Conservation (phyloP, 2,113 vertebrate genomes). For the Boleophthalmus pectinirostris region DNA sequence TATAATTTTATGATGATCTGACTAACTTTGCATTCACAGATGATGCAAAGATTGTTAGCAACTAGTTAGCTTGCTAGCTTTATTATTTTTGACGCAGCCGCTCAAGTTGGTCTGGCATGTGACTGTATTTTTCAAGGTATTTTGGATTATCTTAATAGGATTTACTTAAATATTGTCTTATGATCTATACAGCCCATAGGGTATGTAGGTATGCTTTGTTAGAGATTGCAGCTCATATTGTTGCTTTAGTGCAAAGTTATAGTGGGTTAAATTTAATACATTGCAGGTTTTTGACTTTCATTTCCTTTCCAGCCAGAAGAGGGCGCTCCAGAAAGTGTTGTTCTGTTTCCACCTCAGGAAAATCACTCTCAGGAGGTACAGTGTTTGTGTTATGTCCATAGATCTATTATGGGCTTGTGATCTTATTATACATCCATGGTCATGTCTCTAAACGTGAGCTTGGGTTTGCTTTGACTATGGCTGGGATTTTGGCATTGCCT, state of each 20-base stretch:
- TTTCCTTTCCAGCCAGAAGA: slow-evolving; percentile 76
- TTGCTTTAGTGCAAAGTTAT: not conserved
- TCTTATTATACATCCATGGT: not conserved
- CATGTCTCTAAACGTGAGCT: not conserved
- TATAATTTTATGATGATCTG: not conserved
- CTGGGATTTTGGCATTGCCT: not conserved
- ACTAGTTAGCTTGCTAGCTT: not conserved
- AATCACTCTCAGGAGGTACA: slow-evolving; percentile 55
- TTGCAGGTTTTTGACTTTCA: not conserved
- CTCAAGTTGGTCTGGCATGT: not conserved
- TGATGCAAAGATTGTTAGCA: not conserved
- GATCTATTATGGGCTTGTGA: too few relatives aligned
- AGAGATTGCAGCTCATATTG: not conserved
- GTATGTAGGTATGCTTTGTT: not conserved
- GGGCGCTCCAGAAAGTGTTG: slow-evolving; percentile 67
- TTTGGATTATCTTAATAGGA: slow-evolving; percentile 67
- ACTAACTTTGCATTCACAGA: not conserved
- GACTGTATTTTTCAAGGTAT: slow-evolving; percentile 43
- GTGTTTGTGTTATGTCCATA: not conserved
- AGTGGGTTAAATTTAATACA: not conserved
- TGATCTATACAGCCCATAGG: slow-evolving; percentile 14
- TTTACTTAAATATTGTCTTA: slow-evolving; percentile 52
- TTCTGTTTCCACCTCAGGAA: slow-evolving; percentile 72
- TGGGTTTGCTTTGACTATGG: not conserved
- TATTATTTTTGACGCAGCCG: not conserved